Conservation (phyloP, 2,113 vertebrate species). For the Eira barbara region DNA sequence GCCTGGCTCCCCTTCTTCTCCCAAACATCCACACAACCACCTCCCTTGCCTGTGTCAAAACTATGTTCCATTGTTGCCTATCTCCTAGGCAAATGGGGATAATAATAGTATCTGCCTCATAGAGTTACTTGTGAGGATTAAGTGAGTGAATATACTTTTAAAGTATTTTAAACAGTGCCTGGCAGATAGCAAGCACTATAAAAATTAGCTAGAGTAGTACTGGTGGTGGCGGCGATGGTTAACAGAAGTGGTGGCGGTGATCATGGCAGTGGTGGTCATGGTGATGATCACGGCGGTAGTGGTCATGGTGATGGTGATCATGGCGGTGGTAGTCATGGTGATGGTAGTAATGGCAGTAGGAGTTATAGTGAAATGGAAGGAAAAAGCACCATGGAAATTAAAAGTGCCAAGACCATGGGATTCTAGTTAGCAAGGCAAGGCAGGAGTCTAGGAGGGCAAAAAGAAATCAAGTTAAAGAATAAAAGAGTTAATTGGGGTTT, state of each 20-base stretch:
- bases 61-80: too few species aligned
- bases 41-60: background rate
- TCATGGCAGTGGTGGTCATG: accelerated
- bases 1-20: background rate
- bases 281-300: accelerated
- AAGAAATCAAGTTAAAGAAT: background rate
- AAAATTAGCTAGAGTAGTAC: background rate
- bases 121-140: background rate
- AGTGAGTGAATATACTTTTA: background rate
- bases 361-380: background rate
- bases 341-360: background rate
- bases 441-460: background rate
- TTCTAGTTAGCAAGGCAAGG: background rate
- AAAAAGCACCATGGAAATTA: background rate
- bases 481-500: background rate
- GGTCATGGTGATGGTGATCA: too few species aligned
- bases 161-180: background rate
- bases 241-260: too few species aligned
- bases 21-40: background rate
- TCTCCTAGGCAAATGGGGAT: background rate
- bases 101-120: background rate
- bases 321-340: accelerated
- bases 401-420: background rate
- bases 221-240: too few species aligned
- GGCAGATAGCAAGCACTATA: background rate